These are phyloP conservation scores for Mustela lutreola DNA, from an alignment of 2,113 vertebrate genomes.

Conservation along the genomic window DNA sequence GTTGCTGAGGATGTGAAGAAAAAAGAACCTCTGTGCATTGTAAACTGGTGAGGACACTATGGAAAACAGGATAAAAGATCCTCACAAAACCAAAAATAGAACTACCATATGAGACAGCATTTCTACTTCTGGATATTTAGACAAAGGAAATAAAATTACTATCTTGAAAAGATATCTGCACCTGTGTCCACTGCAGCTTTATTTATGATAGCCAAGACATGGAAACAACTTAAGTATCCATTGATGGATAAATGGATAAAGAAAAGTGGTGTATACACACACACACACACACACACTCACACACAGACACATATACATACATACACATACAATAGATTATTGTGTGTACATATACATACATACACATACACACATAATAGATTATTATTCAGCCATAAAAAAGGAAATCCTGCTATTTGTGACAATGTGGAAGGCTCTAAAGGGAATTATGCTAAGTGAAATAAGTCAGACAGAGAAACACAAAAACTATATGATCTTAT, in stretches of 20 bases:
- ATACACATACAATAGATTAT: neutral
- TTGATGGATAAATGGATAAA: neutral
- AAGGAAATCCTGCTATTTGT: conserved; percentile 20
- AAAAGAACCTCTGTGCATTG: neutral
- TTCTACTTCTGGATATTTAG: neutral
- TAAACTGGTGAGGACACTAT: neutral
- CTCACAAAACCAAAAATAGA: conserved; percentile 3
- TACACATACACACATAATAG: neutral
- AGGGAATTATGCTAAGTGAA: neutral
- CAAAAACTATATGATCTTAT: neutral
- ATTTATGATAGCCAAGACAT: neutral
- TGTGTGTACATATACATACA: neutral
- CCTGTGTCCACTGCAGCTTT: neutral
- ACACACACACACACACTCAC: neutral
- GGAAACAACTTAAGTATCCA: neutral
- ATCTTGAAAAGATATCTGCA: neutral
- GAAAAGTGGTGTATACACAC: neutral
- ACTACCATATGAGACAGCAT: neutral
- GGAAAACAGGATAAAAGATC: neutral
- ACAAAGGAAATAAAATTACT: conserved; percentile 33
- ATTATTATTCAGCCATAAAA: neutral
- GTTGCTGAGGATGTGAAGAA: neutral
- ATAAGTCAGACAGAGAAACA: conserved; percentile 10
- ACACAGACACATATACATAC: neutral
- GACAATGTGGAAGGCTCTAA: neutral